A percentile compares a stretch with the other conserved stretches of the same genome.
These are phyloP conservation scores for Drosophila biarmipes DNA, from an alignment of 1,140 invertebrate genomes.

Conservation along the genomic window DNA sequence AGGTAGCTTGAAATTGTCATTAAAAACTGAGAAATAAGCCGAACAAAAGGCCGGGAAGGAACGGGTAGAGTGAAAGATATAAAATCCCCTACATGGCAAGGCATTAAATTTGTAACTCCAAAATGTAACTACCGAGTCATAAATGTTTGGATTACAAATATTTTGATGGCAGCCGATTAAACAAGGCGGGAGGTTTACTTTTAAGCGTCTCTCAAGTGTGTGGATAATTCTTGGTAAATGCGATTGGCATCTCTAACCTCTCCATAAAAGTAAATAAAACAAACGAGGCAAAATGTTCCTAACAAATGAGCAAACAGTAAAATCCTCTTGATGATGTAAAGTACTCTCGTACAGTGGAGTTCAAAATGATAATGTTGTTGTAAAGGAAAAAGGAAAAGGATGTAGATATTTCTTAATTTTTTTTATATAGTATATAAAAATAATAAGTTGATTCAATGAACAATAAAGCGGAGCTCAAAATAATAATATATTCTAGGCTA, in stretches of 20 bases:
- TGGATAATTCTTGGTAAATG: conserved; percentile 65
- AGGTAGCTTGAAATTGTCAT: conserved; percentile 75
- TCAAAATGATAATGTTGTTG: neutral
- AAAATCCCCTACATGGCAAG: conserved; percentile 36
- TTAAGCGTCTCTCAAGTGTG: conserved; percentile 20
- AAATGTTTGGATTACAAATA: conserved; percentile 81
- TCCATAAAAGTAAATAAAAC: conserved; percentile 44
- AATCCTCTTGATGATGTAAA: conserved; percentile 6
- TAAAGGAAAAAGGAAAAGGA: too few relatives aligned
- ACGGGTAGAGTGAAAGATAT: conserved; percentile 25
- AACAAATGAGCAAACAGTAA: conserved; percentile 53
- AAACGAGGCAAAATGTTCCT: conserved; percentile 50
- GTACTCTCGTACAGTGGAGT: conserved; percentile 17
- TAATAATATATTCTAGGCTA: too few relatives aligned
- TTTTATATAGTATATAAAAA: too few relatives aligned
- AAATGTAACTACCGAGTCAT: conserved; percentile 61
- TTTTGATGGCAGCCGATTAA: conserved; percentile 65
- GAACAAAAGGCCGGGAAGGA: conserved; percentile 28
- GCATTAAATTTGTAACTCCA: conserved; percentile 68
- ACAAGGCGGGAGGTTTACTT: conserved; percentile 39
- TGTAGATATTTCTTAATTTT: too few relatives aligned
- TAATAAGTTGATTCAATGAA: too few relatives aligned
- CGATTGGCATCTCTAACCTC: conserved; percentile 63
- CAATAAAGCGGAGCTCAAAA: too few relatives aligned
- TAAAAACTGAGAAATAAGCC: conserved; percentile 50